Base-by-base conservation (phyloP, 2,113 vertebrate species). In the Dasyornis broadbenti region DNA sequence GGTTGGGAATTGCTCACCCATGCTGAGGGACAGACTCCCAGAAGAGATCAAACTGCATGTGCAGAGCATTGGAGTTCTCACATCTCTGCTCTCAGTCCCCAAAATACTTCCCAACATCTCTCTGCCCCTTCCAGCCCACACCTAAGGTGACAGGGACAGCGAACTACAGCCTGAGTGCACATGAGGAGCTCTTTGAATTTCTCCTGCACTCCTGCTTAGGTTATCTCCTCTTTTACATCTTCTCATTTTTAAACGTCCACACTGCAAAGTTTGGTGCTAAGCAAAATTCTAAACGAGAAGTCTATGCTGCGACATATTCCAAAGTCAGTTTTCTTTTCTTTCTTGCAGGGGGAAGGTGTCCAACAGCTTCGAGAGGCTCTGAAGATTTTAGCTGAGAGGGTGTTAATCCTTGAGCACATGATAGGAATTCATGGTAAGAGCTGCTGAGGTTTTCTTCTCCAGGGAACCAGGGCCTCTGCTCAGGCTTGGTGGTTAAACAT, bases 341-440 rank as follows among this genome's bases (percentile, higher is more conserved):
- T 83, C 65, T 65, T 49, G 14, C 88, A 99, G 99, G 98, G 98
- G 2, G 99, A 99, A 90, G 98, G 98, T 6, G 97, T 99, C n/a
- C 99, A 99, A 76, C 99, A 99, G 89, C 98, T 99, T 87, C 98
- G 99, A 79, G 99, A 99, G 92, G 99, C 99, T n/a, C 97, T 99
- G 97, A 99, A 99, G 98, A 99, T 99, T 97, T 98, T 99, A 96
- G 99, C 99, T 0, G 99, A 99, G 98, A 96, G 99, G 40, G 99
- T 99, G 45, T 98, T 99, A 89, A 99, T 99, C 96, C 98, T 99
- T 97, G 99, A 99, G 92, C 99, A 99, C 97, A 99, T 99, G 99
- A 99, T 99, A 17, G 99, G 99, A 72, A 96, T 99, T 96, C 99
- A 99, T 1, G 99, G 99, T 99, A 96, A 98, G 98, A 33, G 12